A percentile compares a stretch with the other conserved stretches of the same genome.
These are phyloP conservation scores for Centropyge bicolor DNA, from an alignment of 2,797 vertebrate genomes.

Conservation along the genomic window DNA sequence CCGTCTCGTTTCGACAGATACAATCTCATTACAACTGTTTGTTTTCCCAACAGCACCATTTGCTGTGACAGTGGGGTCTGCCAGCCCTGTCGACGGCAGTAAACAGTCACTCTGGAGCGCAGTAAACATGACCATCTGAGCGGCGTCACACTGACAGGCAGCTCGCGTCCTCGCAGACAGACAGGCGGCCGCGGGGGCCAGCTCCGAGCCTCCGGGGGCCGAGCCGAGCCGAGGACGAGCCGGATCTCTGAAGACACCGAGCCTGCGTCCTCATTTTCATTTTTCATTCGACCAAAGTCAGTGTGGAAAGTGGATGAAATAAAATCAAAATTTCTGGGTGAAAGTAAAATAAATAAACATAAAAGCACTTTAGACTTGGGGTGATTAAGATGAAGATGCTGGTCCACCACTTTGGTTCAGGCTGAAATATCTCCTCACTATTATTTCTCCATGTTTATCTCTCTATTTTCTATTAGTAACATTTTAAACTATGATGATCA, in stretches of 20 bases:
- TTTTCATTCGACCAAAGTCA: not conserved
- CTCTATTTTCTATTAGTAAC: too few species aligned
- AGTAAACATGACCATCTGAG: constrained; percentile 83
- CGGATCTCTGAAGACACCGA: not conserved
- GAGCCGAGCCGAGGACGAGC: not conserved
- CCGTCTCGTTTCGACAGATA: constrained; percentile 68
- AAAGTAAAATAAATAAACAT: not conserved
- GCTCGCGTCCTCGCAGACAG: constrained; percentile 29
- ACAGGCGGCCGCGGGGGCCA: constrained; percentile 9
- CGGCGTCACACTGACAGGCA: constrained; percentile 58
- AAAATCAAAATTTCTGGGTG: not conserved
- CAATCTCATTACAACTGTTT: constrained; percentile 78
- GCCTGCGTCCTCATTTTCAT: not conserved
- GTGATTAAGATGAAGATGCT: too few species aligned
- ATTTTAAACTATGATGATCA: not conserved
- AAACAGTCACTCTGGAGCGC: constrained; percentile 74
- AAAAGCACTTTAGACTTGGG: too few species aligned
- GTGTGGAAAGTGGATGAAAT: not conserved
- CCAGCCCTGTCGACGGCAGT: constrained; percentile 70
- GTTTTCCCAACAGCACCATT: constrained; percentile 86
- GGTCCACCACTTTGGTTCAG: too few species aligned
- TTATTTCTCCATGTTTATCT: too few species aligned
- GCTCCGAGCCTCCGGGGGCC: not conserved
- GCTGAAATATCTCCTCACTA: too few species aligned
- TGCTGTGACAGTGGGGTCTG: constrained; percentile 83